Conservation (phyloP, 2,797 vertebrate genomes). For the Peromyscus aztecus region DNA sequence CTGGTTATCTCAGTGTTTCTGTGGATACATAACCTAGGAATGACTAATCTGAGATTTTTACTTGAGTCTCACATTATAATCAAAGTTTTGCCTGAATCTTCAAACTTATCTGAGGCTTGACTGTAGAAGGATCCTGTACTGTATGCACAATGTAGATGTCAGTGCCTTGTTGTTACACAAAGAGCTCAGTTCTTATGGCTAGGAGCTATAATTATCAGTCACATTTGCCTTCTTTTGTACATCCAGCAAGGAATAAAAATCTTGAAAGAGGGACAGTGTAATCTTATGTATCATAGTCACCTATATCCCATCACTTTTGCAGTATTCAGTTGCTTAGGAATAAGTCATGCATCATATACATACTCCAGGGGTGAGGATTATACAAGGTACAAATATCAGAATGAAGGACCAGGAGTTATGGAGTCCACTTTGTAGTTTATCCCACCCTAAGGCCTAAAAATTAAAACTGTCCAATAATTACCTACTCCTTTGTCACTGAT, state of each 20-base stretch:
- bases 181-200: background rate
- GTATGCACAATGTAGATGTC: background rate
- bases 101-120: background rate
- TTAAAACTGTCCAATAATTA: background rate
- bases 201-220: background rate
- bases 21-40: background rate
- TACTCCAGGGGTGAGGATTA: background rate
- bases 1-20: background rate
- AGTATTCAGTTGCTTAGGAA: background rate
- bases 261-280: background rate
- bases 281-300: background rate
- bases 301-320: background rate
- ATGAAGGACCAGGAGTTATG: background rate
- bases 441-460: background rate
- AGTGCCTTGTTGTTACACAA: background rate
- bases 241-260: background rate
- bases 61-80: background rate
- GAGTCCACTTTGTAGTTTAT: background rate
- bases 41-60: background rate
- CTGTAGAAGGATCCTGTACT: background rate
- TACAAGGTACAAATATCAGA: background rate
- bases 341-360: background rate
- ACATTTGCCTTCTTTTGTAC: background rate
- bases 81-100: background rate
- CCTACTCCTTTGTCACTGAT: background rate